Evolutionary conservation across 2,888 invertebrate species (phyloP).

Genomic region (Taphrorychus bicolor): DNA sequence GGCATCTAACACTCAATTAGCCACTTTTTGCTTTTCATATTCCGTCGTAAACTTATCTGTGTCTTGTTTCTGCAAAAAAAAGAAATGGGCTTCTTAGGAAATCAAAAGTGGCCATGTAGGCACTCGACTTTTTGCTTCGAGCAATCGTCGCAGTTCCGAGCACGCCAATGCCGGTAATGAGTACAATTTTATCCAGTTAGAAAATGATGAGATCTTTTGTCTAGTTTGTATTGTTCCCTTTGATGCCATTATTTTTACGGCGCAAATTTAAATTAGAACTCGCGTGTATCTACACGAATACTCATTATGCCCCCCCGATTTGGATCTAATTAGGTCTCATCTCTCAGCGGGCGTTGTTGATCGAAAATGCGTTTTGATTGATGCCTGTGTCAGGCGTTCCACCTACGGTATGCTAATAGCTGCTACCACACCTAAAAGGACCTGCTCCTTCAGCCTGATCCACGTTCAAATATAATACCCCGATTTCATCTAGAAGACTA

Average conservation of each 20-base stretch:
- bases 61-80: not conserved
- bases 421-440: no score
- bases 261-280: slow-evolving; percentile 33
- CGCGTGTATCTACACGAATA: slow-evolving; percentile 19
- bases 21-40: not conserved
- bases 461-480: no score
- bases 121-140: not conserved
- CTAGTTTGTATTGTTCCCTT: slow-evolving; percentile 23
- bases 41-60: not conserved
- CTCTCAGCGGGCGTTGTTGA: not conserved
- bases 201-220: slow-evolving; percentile 36
- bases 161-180: slow-evolving; percentile 25
- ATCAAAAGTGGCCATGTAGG: not conserved
- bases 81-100: not conserved
- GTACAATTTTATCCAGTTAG: slow-evolving; percentile 26
- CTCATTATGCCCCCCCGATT: not conserved
- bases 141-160: not conserved
- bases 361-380: not conserved
- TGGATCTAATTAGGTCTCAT: slow-evolving; percentile 1
- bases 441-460: no score
- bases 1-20: not conserved
- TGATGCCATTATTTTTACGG: slow-evolving; percentile 26
- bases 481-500: no score
- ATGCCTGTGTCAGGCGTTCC: not conserved
- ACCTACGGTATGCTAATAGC: no score